A percentile compares a stretch with the other conserved stretches of the same genome.
Conservation (phyloP, 2,888 invertebrate genomes). For the Aromia moschata region DNA sequence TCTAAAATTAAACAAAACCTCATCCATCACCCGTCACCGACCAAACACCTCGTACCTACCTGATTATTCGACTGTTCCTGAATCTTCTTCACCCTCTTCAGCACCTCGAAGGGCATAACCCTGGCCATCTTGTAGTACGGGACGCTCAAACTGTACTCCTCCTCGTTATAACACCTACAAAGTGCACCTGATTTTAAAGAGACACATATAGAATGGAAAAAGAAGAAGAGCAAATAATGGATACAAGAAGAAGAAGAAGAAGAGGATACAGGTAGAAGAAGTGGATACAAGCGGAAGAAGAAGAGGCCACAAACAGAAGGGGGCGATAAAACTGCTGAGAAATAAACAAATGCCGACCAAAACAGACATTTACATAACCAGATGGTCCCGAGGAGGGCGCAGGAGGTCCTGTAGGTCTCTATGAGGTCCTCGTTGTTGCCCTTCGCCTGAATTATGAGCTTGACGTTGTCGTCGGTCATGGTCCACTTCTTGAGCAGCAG, state of each 20-base stretch:
- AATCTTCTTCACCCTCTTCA: slow-evolving; percentile 59
- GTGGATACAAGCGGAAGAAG: neutral
- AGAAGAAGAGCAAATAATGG: neutral
- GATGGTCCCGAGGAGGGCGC: slow-evolving; percentile 69
- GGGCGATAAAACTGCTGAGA: no score
- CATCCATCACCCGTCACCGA: no score
- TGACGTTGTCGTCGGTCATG: slow-evolving; percentile 56
- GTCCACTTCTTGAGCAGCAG: slow-evolving; percentile 60
- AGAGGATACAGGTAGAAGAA: neutral
- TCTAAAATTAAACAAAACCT: slow-evolving; percentile 39
- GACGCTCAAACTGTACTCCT: slow-evolving; percentile 60
- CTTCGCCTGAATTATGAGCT: slow-evolving; percentile 48
- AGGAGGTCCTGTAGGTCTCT: slow-evolving; percentile 65
- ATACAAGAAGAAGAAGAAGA: neutral
- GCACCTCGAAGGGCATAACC: slow-evolving; percentile 64
- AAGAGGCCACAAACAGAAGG: neutral
- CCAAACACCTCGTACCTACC: slow-evolving; percentile 45
- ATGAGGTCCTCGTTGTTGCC: slow-evolving; percentile 60
- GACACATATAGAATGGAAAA: neutral
- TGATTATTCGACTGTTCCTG: slow-evolving; percentile 58
- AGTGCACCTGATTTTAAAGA: neutral
- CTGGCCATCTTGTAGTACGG: slow-evolving; percentile 68
- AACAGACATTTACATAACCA: slow-evolving; percentile 62
- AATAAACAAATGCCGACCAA: no score
- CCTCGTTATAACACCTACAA: slow-evolving; percentile 54